Base-by-base conservation (phyloP, 2,888 invertebrate genomes). In the Drosophila cognata region DNA sequence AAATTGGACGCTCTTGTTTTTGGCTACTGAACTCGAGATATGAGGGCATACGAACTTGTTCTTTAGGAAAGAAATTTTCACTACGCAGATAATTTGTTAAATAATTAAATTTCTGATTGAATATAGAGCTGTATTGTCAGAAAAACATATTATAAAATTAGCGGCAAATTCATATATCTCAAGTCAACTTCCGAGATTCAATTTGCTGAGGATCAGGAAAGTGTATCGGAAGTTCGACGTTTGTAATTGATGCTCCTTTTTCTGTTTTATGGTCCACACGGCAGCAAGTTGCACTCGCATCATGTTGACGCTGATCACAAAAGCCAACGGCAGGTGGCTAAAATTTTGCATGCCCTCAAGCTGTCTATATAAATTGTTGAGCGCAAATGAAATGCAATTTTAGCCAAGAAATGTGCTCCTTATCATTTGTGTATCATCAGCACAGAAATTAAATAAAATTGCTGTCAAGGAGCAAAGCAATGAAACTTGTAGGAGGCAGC, bases 381-480 rank as follows among this genome's bases (percentile, higher is more conserved):
- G 76, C 69, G 78, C 81, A 86, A 86, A 81, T 84, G 84, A 73
- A 83, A 84, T 83, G 87, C 84, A 84, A 72, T 87, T 87, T 82
- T 71, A 70, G 77, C 72, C 55, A 72, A 80, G 79, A 72, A 51
- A 48, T 69, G 67, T 46, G 71, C 86, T 64, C 81, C 88, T 88
- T 84, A 88, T 84, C 84, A 76, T 71, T 73, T 71, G 83, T 61
- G 66, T 80, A 78, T 68, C 84, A 88, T 83, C 84, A 72, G 55
- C 55, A 70, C 71, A 67, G 72, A 86, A 84, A 84, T 88, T 88
- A 88, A 84, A 83, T 79, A 76, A 88, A 84, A 83, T 74, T 81
- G 76, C 70, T 84, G 81, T 81, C 86, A 83, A 66, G 70, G 65
- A 83, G 86, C 88, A 82, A 84, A 73, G 61, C 51, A 61, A 53